Evolutionary conservation across 37 sponge, comb jelly and placozoan genomes (phyloP).

Genomic region (Haliclona indistincta): DNA sequence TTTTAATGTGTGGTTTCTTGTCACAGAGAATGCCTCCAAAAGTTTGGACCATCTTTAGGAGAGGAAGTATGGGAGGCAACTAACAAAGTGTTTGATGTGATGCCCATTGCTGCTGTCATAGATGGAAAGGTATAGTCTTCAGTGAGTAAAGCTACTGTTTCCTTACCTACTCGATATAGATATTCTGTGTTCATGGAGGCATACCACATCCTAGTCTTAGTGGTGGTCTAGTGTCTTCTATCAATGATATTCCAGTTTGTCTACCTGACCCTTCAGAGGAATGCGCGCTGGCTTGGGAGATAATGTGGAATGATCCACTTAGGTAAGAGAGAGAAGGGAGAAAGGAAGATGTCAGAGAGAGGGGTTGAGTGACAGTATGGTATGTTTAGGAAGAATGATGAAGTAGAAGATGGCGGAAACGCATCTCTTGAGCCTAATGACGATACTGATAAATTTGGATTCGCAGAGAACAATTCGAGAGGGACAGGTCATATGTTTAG

Average conservation of each 20-base stretch:
- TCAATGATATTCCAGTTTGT: conserved; percentile 71
- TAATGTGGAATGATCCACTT: conserved; percentile 96
- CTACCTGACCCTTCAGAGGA: conserved; percentile 78
- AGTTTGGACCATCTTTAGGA: conserved; percentile 85
- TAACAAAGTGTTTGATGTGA: conserved; percentile 84
- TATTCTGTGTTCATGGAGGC: conserved; percentile 96
- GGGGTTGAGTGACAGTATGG: too few relatives aligned
- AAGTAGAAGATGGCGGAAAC: conserved; percentile 55
- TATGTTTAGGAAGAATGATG: conserved; percentile 26
- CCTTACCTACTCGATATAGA: too few relatives aligned
- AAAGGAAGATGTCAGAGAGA: too few relatives aligned
- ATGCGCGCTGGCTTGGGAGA: conserved; percentile 89
- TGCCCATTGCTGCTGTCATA: conserved; percentile 93
- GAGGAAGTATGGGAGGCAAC: conserved; percentile 90
- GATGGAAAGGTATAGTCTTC: conserved; percentile 73
- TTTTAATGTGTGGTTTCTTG: too few relatives aligned
- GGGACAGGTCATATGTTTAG: conserved; percentile 93
- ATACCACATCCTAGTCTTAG: conserved; percentile 70
- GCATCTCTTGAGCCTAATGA: too few relatives aligned
- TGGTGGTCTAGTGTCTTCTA: conserved; percentile 65
- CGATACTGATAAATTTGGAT: conserved; percentile 74
- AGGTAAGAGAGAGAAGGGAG: too few relatives aligned
- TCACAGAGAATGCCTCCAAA: conserved; percentile 85
- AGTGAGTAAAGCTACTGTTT: not conserved
- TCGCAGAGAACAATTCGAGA: conserved; percentile 76